phyloP scores from a whole-genome alignment of 2,797 vertebrate genomes.

The Rachycentron canadum region DNA sequence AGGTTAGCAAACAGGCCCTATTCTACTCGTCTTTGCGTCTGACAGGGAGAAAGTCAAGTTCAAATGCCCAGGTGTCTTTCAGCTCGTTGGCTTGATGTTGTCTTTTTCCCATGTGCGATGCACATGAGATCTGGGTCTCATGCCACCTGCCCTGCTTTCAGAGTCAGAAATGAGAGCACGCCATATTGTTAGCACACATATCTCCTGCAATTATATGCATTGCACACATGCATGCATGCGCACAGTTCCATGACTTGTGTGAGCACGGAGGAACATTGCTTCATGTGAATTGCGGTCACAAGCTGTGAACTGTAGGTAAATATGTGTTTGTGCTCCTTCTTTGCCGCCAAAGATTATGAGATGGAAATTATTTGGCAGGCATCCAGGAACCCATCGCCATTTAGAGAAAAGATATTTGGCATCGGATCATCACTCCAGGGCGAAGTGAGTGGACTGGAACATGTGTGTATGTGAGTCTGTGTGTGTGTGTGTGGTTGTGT shows the following conservation, averaged over 20 bases:
- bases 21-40: conserved; percentile 43
- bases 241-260: conserved; percentile 36
- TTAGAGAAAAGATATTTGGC: conserved; percentile 83
- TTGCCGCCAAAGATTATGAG: conserved; percentile 82
- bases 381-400: conserved; percentile 79
- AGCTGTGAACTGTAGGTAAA: conserved; percentile 85
- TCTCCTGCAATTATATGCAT: conserved; percentile 53
- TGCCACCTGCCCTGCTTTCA: conserved; percentile 62
- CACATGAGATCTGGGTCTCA: conserved; percentile 36
- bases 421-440: conserved; percentile 78
- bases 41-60: conserved; percentile 52
- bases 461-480: conserved; percentile 50
- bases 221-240: conserved; percentile 20
- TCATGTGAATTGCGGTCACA: conserved; percentile 76
- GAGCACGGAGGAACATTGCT: conserved; percentile 64
- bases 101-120: conserved; percentile 28
- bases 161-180: conserved; percentile 44
- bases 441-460: conserved; percentile 76
- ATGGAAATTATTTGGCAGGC: conserved; percentile 84
- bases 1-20: conserved; percentile 75
- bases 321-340: conserved; percentile 81
- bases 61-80: conserved; percentile 76
- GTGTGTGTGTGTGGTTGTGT: conserved; percentile 14
- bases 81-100: conserved; percentile 27
- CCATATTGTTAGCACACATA: conserved; percentile 54